These are phyloP conservation scores for Amphibalanus amphitrite DNA, from an alignment of 1,140 invertebrate genomes.

Conservation along the genomic window DNA sequence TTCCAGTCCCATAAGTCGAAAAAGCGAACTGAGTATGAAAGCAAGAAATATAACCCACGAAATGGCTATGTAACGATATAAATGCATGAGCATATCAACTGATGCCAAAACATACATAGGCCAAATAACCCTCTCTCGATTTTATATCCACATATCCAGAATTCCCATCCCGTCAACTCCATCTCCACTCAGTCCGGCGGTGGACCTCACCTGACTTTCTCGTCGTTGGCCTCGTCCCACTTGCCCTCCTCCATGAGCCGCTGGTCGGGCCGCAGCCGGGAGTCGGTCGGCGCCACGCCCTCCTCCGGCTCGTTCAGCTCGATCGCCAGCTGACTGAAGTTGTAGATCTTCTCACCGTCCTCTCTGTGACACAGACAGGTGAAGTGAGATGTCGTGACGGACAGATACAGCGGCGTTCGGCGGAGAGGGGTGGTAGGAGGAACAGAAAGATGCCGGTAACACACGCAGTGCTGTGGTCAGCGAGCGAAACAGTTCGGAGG, in stretches of 20 bases:
- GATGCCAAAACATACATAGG: slow-evolving; percentile 28
- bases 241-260: slow-evolving; percentile 87
- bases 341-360: slow-evolving; percentile 64
- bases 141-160: background rate
- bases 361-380: slow-evolving; percentile 33
- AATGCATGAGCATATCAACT: no score
- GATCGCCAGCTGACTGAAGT: slow-evolving; percentile 84
- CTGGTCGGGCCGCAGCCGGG: slow-evolving; percentile 83
- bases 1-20: no score
- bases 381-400: no score
- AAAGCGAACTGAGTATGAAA: no score
- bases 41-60: no score
- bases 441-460: no score
- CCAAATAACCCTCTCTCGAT: background rate
- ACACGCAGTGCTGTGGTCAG: no score
- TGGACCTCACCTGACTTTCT: slow-evolving; percentile 42
- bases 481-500: no score
- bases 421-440: no score
- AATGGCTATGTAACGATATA: no score
- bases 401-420: no score
- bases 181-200: background rate
- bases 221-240: slow-evolving; percentile 91
- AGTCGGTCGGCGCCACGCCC: slow-evolving; percentile 87
- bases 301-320: slow-evolving; percentile 91
- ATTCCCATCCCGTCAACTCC: background rate